A percentile compares a stretch with the other conserved stretches of the same genome.
Evolutionary conservation across 1,140 invertebrate species (phyloP).

Genomic region (Halyomorpha halys): DNA sequence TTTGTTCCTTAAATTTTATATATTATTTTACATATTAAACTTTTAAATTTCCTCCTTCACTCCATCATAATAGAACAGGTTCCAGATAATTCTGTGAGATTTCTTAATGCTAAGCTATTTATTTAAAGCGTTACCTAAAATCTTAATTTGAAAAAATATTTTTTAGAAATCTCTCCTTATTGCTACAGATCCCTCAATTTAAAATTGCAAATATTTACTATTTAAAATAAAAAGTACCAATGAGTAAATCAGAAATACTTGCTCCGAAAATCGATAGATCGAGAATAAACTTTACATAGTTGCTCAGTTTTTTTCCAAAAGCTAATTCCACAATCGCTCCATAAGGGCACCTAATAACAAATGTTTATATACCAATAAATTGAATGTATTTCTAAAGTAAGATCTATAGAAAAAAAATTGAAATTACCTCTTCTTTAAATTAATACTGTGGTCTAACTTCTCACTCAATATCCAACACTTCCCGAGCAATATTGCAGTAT

Average conservation of each 20-base stretch:
- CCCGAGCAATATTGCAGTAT: conserved; percentile 60
- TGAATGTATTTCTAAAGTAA: too few relatives aligned
- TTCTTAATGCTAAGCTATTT: too few relatives aligned
- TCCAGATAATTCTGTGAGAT: too few relatives aligned
- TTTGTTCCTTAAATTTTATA: too few relatives aligned
- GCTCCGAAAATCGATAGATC: conserved; percentile 62
- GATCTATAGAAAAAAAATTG: not conserved
- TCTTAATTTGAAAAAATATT: too few relatives aligned
- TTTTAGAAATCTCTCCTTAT: too few relatives aligned
- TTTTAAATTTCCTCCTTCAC: too few relatives aligned
- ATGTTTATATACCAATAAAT: too few relatives aligned
- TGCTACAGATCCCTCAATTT: too few relatives aligned
- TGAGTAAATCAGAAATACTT: conserved; percentile 63
- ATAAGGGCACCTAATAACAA: conserved; percentile 51
- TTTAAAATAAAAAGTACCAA: conserved; percentile 42
- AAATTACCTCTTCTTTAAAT: conserved; percentile 49
- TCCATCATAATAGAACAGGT: too few relatives aligned
- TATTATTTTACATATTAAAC: too few relatives aligned
- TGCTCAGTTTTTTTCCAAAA: conserved; percentile 46
- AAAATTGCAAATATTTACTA: not conserved
- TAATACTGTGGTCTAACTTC: conserved; percentile 52
- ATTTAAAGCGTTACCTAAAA: too few relatives aligned
- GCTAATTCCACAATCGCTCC: conserved; percentile 63
- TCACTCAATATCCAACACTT: conserved; percentile 62
- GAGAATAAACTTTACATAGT: conserved; percentile 52